Conservation (phyloP, 2,797 vertebrate species). For the Anas acuta region DNA sequence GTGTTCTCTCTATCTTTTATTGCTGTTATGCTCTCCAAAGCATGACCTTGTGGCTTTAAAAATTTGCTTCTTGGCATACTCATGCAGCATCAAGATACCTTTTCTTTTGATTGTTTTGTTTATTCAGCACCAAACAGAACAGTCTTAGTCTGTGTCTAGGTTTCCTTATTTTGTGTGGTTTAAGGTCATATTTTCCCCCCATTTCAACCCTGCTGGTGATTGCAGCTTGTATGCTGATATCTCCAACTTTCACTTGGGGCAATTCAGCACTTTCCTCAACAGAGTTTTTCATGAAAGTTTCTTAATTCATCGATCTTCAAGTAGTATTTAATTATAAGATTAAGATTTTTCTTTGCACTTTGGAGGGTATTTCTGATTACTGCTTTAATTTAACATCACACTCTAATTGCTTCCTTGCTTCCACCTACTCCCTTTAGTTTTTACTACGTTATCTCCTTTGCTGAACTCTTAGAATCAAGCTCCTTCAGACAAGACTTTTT, state of each 20-base stretch:
- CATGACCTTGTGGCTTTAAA: neutral
- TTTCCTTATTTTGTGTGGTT: neutral
- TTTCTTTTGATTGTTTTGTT: neutral
- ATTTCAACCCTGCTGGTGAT: neutral
- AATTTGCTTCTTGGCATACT: neutral
- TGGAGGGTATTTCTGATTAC: neutral
- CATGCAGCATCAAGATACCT: neutral
- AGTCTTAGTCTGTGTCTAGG: neutral
- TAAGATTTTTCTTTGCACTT: neutral
- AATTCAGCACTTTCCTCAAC: neutral
- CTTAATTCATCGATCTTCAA: neutral
- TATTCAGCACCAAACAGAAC: neutral
- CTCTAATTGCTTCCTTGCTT: neutral
- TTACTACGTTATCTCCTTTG: neutral
- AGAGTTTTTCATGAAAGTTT: neutral
- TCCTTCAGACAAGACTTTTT: neutral
- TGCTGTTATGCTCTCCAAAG: conserved; percentile 5
- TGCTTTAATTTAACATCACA: neutral
- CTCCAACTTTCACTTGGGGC: neutral
- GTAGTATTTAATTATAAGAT: neutral
- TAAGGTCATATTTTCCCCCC: neutral
- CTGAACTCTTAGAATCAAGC: neutral
- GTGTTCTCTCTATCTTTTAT: neutral
- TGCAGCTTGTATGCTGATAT: neutral
- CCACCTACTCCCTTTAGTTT: neutral